Base-by-base conservation (phyloP, 1,140 invertebrate genomes). In the Drosophila funebris region DNA sequence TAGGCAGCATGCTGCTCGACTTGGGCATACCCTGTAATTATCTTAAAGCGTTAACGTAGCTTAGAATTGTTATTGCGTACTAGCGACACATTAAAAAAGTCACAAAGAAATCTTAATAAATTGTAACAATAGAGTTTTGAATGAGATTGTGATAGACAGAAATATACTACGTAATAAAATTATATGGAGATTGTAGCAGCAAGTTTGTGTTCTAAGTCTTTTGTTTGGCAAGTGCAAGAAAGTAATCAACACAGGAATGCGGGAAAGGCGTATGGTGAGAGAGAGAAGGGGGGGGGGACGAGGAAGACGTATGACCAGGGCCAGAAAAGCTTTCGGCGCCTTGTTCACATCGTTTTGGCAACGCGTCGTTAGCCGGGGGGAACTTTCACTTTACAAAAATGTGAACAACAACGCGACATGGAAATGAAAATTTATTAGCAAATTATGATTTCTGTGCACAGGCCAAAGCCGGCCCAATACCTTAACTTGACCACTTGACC, bases 371-470 rank as follows among this genome's bases (percentile, higher is more conserved):
- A 29, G 20, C 57, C 67, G 56, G 37, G 39, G 13, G 44, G 29
- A 76, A 85, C 82, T 85, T 85, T 85, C 82, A 85, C 82, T 84
- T 74, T 31, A 57, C 43, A 48, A 76, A 85, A 85, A 81, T 67
- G 72, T 69, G 58, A 79, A 66, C 76, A 63, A 56, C 62, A n/a
- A 24, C 50, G 27, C 73, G 63, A 71, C 81, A 87, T 77, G 78
- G 71, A 82, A 87, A 78, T 87, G 78, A 58, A 85, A 85, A 85
- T 85, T 87, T 87, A 85, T 85, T 85, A 82, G 82, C 78, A 74
- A 85, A 87, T 85, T 85, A 85, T 85, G 82, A 87, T 85, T 85
- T 81, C 82, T 71, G 80, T 50, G 80, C 77, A 73, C 77, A 79
- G 61, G 41, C 69, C 52, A 52, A 22, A 22, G 24, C 29, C 44